Base-by-base conservation (phyloP, 2,888 invertebrate species). In the Netelia virgata region DNA sequence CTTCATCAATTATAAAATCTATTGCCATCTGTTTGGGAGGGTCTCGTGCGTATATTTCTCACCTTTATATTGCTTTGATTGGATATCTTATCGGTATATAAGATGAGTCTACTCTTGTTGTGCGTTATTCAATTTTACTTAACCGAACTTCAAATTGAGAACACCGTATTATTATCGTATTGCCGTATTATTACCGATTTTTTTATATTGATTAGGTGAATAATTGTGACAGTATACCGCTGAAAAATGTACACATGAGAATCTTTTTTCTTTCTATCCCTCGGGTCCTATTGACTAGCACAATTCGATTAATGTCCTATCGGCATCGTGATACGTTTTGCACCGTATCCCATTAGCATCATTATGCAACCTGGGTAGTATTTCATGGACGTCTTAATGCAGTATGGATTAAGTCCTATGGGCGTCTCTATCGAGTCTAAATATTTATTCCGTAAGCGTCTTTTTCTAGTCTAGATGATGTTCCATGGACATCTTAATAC, bases 41-140 rank as follows among this genome's bases (percentile, higher is more conserved):
- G 72, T 57, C 72, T 72, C 36, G 55, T 28, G 55, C 55, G 59
- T 72, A 72, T 41, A 72, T 72, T 72, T 72, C 72, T 57, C 68
- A 68, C 23, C 50, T 50, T 14, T 23, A 50, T 68, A 64, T 64
- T 64, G 64, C 68, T 63, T 68, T 16, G 68, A 47, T 50, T 43
- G 66, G 11, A 70, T 57, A 55, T 36, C 36, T 55, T n/a, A n/a
- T n/a, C n/a, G n/a, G n/a, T n/a, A n/a, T n/a, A n/a, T n/a, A n/a
- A n/a, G n/a, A n/a, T n/a, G 50, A 55, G 69, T 70, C 55, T n/a
- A 47, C 72, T n/a, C n/a, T n/a, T 47, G 5, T 18, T 66, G 66
- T 66, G 41, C 66, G 47, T 41, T 63, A 63, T 63, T 63, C 63
- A 63, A 63, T 63, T 63, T 63, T 36, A 36, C 14, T 41, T n/a